These are phyloP conservation scores for Cyprinodon diabolis DNA, from an alignment of 2,797 vertebrate species.

Conservation along the genomic window DNA sequence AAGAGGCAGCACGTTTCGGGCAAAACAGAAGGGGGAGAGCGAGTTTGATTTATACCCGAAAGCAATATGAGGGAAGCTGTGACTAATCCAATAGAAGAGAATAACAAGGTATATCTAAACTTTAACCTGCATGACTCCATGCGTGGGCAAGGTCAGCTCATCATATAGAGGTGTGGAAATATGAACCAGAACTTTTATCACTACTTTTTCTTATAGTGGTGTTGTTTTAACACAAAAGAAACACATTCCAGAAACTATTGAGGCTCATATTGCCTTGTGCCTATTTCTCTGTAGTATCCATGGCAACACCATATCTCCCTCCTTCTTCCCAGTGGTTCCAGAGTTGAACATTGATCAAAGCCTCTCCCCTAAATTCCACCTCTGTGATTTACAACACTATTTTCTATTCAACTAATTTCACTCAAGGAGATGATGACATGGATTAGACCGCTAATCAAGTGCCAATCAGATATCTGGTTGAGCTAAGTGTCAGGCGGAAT, in stretches of 20 bases:
- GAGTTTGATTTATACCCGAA: conserved; percentile 64
- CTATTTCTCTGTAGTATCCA: conserved; percentile 68
- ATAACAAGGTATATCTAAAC: conserved; percentile 25
- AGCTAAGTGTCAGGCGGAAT: conserved; percentile 89
- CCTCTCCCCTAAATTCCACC: conserved; percentile 55
- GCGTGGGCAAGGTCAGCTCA: neutral
- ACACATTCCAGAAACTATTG: conserved; percentile 42
- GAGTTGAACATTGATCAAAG: conserved; percentile 62
- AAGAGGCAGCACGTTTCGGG: conserved; percentile 66
- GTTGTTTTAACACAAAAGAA: conserved; percentile 41
- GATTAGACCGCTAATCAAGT: conserved; percentile 96
- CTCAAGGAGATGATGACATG: conserved; percentile 93
- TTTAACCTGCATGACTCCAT: conserved; percentile 11
- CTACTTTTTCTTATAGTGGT: conserved; percentile 15
- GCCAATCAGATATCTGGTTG: conserved; percentile 90
- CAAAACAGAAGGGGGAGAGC: conserved; percentile 28
- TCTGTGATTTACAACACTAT: conserved; percentile 89
- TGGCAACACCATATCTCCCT: conserved; percentile 68
- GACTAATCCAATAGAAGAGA: conserved; percentile 52
- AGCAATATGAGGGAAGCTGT: conserved; percentile 47
- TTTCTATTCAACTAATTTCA: conserved; percentile 94
- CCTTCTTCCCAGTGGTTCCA: conserved; percentile 40
- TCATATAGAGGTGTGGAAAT: neutral
- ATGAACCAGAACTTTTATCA: conserved; percentile 37
- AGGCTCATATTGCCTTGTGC: conserved; percentile 42